Percentiles rank a stretch among this genome's conserved stretches.
These are phyloP conservation scores for Scytalopus superciliaris DNA, from an alignment of 2,113 vertebrate species.

Conservation along the genomic window DNA sequence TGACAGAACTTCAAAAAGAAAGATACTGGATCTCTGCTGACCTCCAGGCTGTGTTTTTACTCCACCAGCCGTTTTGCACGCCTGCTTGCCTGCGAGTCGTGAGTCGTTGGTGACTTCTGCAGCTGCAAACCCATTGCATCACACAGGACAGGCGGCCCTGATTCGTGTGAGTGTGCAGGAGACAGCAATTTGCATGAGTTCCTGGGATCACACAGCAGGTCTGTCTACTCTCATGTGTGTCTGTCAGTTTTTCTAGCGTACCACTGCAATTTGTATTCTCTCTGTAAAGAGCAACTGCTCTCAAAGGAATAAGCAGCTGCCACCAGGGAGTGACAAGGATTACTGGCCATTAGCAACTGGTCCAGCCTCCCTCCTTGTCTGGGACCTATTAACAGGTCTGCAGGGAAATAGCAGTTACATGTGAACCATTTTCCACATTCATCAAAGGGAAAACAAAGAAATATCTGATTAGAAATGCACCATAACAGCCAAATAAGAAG, in stretches of 20 bases:
- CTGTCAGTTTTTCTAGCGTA: neutral
- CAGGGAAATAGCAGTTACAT: conserved; percentile 1
- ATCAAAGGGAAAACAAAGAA: conserved; percentile 1
- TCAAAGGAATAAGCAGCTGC: neutral
- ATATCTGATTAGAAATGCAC: neutral
- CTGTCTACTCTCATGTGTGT: neutral
- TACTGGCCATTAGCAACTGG: neutral
- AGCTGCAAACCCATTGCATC: neutral
- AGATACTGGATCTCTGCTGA: neutral
- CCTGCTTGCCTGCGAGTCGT: neutral
- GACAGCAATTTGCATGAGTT: neutral
- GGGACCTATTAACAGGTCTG: neutral
- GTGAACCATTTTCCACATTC: neutral
- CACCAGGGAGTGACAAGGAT: neutral
- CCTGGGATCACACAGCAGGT: neutral
- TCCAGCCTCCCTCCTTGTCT: neutral
- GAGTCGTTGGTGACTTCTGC: neutral
- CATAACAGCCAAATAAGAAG: neutral
- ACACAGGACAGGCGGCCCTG: neutral
- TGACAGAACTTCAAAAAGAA: neutral
- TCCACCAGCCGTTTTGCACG: neutral
- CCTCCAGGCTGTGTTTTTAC: neutral
- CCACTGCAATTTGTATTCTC: neutral
- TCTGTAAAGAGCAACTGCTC: neutral
- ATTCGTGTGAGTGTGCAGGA: neutral